Percentiles rank a stretch among this genome's conserved stretches.
These are phyloP conservation scores for Heliconius aoede DNA, from an alignment of 2,888 invertebrate genomes.

Conservation along the genomic window DNA sequence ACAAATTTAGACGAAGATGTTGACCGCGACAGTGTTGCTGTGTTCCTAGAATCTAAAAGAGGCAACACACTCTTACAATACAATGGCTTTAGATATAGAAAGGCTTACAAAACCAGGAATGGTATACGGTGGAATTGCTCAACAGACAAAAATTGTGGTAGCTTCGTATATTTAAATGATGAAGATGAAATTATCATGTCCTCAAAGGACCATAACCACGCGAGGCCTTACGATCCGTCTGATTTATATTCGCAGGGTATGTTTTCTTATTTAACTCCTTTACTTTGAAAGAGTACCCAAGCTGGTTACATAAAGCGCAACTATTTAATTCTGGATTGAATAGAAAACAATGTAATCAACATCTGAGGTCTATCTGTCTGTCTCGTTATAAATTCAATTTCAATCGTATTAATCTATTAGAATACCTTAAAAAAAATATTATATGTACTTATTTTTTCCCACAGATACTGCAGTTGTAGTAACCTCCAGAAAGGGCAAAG, in stretches of 20 bases:
- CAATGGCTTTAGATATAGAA: constrained; percentile 66
- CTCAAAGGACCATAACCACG: constrained; percentile 56
- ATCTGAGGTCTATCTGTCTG: no score
- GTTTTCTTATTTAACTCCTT: background rate
- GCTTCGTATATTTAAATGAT: constrained; percentile 64
- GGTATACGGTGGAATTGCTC: constrained; percentile 71
- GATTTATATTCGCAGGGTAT: constrained; percentile 14
- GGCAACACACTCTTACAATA: constrained; percentile 66
- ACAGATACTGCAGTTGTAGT: constrained; percentile 70
- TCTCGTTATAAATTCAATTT: no score
- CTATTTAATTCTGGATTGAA: background rate
- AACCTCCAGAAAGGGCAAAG: constrained; percentile 75
- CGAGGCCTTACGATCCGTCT: constrained; percentile 7
- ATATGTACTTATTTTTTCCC: background rate
- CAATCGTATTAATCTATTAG: background rate
- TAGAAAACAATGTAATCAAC: background rate
- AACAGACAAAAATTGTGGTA: constrained; percentile 60
- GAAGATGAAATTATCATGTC: constrained; percentile 65
- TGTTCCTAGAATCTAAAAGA: constrained; percentile 62
- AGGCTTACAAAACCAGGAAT: constrained; percentile 59
- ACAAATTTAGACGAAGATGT: constrained; percentile 45
- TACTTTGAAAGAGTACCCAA: no score
- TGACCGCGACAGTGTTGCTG: constrained; percentile 53
- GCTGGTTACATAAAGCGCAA: no score
- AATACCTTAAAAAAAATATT: background rate